phyloP scores from a whole-genome alignment of 2,888 invertebrate species.

The Phengaris arion region DNA sequence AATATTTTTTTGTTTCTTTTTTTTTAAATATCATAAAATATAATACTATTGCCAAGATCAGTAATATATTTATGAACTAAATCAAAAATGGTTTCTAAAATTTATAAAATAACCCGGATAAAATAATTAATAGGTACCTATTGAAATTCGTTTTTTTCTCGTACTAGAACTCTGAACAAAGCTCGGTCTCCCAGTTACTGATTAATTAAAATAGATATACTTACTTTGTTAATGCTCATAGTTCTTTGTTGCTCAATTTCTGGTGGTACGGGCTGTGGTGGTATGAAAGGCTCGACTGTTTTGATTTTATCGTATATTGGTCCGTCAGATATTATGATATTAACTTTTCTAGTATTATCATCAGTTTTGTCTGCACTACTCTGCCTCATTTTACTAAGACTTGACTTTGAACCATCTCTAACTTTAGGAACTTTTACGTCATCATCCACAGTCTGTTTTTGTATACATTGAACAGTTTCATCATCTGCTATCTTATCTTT shows the following conservation, averaged over 20 bases:
- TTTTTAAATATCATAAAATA: too few species aligned
- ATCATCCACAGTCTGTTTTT: conserved; percentile 28
- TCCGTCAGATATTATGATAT: conserved; percentile 66
- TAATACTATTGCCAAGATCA: too few species aligned
- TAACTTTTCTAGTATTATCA: conserved; percentile 59
- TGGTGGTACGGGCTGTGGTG: conserved; percentile 86
- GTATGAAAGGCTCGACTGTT: conserved; percentile 69
- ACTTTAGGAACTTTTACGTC: conserved; percentile 27
- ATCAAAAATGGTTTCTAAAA: neutral
- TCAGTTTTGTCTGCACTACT: conserved; percentile 51
- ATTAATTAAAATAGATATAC: conserved; percentile 30
- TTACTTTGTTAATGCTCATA: conserved; percentile 89
- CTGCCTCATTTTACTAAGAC: conserved; percentile 30
- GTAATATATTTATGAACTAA: too few species aligned
- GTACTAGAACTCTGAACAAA: too few species aligned
- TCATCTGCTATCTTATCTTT: conserved; percentile 52
- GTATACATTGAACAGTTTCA: conserved; percentile 34
- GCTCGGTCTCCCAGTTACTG: too few species aligned
- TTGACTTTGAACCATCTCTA: conserved; percentile 15
- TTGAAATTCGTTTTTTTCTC: too few species aligned
- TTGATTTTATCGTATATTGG: conserved; percentile 58
- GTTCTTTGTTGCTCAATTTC: conserved; percentile 91
- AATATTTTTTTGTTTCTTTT: too few species aligned
- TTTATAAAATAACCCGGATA: too few species aligned
- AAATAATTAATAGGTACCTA: too few species aligned